These are phyloP conservation scores for Andrena hattorfiana DNA, from an alignment of 2,888 invertebrate species.

Conservation along the genomic window DNA sequence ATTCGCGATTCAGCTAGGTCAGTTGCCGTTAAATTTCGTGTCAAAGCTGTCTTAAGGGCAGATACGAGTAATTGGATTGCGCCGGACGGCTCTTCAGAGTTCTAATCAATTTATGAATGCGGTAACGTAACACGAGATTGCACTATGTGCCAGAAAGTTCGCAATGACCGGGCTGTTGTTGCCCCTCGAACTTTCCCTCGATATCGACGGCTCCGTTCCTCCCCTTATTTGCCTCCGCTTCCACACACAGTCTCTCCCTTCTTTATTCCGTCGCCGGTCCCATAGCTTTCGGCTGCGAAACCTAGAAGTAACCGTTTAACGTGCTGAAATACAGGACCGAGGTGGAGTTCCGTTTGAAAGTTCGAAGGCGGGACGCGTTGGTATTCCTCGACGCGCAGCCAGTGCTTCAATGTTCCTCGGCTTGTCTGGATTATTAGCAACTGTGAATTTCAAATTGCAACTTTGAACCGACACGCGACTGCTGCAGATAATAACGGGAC, in stretches of 20 bases:
- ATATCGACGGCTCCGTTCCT: constrained; percentile 19
- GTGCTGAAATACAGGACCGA: too few species aligned
- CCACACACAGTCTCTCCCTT: too few species aligned
- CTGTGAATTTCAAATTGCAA: not conserved
- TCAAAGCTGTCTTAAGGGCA: not conserved
- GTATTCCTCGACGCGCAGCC: not conserved
- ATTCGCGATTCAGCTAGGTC: not conserved
- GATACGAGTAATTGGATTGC: constrained; percentile 64
- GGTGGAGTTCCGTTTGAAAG: not conserved
- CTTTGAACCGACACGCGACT: not conserved
- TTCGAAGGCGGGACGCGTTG: not conserved
- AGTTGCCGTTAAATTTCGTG: not conserved
- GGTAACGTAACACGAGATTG: constrained; percentile 79
- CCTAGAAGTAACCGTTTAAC: too few species aligned
- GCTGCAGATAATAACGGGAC: constrained; percentile 9
- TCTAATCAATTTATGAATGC: constrained; percentile 81
- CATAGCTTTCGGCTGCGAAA: too few species aligned
- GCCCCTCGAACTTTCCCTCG: constrained; percentile 52
- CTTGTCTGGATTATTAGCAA: not conserved
- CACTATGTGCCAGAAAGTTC: constrained; percentile 75
- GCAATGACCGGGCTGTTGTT: constrained; percentile 40
- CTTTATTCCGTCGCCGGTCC: not conserved
- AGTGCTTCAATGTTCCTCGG: not conserved
- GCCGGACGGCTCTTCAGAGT: constrained; percentile 64
- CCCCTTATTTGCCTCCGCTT: not conserved